These are phyloP conservation scores for Iphiclides podalirius DNA, from an alignment of 2,888 invertebrate species.

Conservation along the genomic window DNA sequence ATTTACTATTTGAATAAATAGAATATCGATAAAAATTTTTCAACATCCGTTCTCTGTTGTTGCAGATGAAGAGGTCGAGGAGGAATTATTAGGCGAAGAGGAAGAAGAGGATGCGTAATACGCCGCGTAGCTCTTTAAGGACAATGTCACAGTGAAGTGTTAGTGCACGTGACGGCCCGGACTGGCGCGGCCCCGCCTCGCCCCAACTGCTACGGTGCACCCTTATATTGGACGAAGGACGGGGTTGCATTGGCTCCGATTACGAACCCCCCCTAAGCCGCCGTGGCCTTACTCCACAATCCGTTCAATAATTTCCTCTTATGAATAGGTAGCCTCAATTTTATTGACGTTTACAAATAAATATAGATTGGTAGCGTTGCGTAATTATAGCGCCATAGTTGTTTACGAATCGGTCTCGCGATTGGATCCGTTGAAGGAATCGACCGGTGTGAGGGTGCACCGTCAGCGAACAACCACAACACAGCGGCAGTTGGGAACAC, in stretches of 20 bases:
- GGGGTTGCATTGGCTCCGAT: slow-evolving; percentile 3
- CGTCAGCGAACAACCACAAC: slow-evolving; percentile 40
- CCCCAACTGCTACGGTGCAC: slow-evolving; percentile 57
- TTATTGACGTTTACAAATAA: background rate
- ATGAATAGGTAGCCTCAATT: background rate
- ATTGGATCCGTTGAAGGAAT: background rate
- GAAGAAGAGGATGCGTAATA: slow-evolving; percentile 80
- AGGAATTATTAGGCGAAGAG: slow-evolving; percentile 73
- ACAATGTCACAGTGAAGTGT: slow-evolving; percentile 81
- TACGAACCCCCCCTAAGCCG: background rate
- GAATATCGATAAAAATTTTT: too few species aligned
- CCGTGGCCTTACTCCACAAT: background rate
- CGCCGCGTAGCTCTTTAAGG: slow-evolving; percentile 69
- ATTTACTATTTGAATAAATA: background rate
- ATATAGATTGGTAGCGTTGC: background rate
- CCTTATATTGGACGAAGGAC: slow-evolving; percentile 17
- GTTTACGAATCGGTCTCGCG: background rate
- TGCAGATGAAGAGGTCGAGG: slow-evolving; percentile 77
- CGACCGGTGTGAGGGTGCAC: slow-evolving; percentile 31
- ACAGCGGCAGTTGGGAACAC: slow-evolving; percentile 66
- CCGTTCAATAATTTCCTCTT: background rate
- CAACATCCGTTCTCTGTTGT: slow-evolving; percentile 38
- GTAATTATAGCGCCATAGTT: background rate
- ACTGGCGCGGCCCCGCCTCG: slow-evolving; percentile 71
- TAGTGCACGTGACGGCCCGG: slow-evolving; percentile 75